Evolutionary conservation across 2,113 vertebrate genomes (phyloP).

Genomic region (Addax nasomaculatus): DNA sequence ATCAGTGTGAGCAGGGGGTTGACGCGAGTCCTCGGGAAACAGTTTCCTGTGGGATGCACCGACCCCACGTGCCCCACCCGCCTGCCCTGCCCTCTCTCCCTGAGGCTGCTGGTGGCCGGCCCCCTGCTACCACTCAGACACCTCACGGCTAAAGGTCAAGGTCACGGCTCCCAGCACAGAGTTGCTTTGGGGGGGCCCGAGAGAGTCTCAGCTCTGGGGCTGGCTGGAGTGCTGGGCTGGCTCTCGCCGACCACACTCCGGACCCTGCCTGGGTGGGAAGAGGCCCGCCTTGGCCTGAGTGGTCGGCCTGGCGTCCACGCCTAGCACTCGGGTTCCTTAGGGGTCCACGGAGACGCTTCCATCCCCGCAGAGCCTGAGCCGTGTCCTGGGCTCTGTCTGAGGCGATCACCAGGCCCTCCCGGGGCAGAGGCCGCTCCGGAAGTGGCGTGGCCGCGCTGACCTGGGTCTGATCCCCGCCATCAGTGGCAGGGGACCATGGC

Average conservation of each 20-base stretch:
- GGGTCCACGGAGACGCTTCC: not conserved
- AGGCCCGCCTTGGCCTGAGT: too few relatives aligned
- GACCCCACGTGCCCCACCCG: not conserved
- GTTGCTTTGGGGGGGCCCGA: not conserved
- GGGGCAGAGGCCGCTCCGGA: not conserved
- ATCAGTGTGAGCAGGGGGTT: not conserved
- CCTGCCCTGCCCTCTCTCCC: too few relatives aligned
- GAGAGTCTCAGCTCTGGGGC: not conserved
- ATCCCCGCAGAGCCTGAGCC: not conserved
- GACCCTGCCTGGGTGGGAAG: not conserved
- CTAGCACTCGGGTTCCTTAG: not conserved
- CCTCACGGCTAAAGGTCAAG: not conserved
- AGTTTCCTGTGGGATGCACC: not conserved
- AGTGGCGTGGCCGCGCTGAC: not conserved
- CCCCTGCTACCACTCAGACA: not conserved
- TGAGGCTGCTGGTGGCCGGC: not conserved
- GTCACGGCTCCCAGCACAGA: not conserved
- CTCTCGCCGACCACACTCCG: not conserved
- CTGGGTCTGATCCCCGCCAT: not conserved
- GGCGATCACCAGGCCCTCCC: not conserved
- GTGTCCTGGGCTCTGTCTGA: not conserved
- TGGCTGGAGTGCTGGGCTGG: not conserved
- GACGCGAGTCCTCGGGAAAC: not conserved
- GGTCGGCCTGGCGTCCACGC: fast-evolving
- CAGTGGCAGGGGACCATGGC: not conserved